Base-by-base conservation (phyloP, 2,888 invertebrate species). In the Cylloceria caligata region DNA sequence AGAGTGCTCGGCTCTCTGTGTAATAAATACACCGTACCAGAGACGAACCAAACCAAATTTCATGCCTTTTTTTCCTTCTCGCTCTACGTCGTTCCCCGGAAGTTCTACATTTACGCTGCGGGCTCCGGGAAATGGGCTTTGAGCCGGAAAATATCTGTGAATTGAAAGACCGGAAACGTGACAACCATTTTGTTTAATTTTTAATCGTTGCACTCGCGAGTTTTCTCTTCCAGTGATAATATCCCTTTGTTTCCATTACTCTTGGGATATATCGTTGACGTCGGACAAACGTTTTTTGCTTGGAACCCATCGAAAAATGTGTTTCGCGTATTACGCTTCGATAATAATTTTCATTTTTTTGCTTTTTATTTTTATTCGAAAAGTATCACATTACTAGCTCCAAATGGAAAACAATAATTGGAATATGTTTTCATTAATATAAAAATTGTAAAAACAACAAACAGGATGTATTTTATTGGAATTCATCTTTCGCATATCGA, bases 101-200 rank as follows among this genome's bases (percentile, higher is more conserved):
- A 79, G 78, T 72, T 75, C 65, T 69, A 60, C 69, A 45, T 75
- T 75, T 74, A 64, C 69, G 49, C 52, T 39, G 79, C 34, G 60
- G 55, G 60, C 36, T 42, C 67, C 49, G 72, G 57, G 67, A 67
- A 67, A 60, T 72, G 55, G 64, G 19, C 21, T 34, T 30, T 21
- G 19, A 47, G 47, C 71, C 71, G 39, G 72, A 39, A 74, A 69
- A 75, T 42, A 65, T 27, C 42, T 36, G 60, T 42, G 27, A 72
- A 65, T 72, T 62, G 11, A 42, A 16, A 71, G 71, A 72, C 60
- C 78, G 74, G 55, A 78, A 69, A 42, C 64, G 42, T 19, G 42
- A 69, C 36, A 27, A 69, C 34, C 69, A 52, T 68, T 52, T 68
- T 52, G 34, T 52, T 55, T 13, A 24, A 64, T 64, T 64, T 64